Conservation (phyloP, 2,888 invertebrate genomes). For the Elysia crispata region DNA sequence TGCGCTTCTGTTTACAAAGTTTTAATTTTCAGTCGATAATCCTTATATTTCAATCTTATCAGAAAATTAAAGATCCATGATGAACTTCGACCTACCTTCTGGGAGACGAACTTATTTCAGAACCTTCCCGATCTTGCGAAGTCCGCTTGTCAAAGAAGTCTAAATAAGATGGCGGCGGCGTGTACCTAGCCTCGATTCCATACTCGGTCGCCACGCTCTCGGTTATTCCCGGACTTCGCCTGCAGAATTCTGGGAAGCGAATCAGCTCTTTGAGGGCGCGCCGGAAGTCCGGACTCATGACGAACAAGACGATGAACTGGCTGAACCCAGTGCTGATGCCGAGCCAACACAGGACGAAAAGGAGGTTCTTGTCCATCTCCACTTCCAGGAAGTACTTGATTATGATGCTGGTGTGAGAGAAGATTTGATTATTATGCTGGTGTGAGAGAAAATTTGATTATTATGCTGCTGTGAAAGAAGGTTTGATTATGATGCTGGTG, state of each 20-base stretch:
- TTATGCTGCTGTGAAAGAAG: constrained; percentile 94
- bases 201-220: too few relatives aligned
- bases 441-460: constrained; percentile 88
- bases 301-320: constrained; percentile 93
- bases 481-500: constrained; percentile 84
- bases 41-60: too few relatives aligned
- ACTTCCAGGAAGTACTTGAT: constrained; percentile 14
- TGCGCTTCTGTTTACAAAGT: too few relatives aligned
- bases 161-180: too few relatives aligned
- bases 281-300: constrained; percentile 94
- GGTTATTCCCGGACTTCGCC: too few relatives aligned
- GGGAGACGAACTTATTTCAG: too few relatives aligned
- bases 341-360: constrained; percentile 95
- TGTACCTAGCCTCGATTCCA: too few relatives aligned
- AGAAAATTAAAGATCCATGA: too few relatives aligned
- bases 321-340: constrained; percentile 96
- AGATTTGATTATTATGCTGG: constrained; percentile 85
- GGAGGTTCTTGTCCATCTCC: constrained; percentile 79
- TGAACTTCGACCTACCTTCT: too few relatives aligned
- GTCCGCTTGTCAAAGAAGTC: too few relatives aligned
- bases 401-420: constrained; percentile 91
- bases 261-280: constrained; percentile 83
- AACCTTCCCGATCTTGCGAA: too few relatives aligned
- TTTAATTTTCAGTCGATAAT: too few relatives aligned
- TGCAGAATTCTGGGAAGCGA: constrained; percentile 31